phyloP scores from a whole-genome alignment of 2,113 vertebrate genomes.

The Centropristis striata region DNA sequence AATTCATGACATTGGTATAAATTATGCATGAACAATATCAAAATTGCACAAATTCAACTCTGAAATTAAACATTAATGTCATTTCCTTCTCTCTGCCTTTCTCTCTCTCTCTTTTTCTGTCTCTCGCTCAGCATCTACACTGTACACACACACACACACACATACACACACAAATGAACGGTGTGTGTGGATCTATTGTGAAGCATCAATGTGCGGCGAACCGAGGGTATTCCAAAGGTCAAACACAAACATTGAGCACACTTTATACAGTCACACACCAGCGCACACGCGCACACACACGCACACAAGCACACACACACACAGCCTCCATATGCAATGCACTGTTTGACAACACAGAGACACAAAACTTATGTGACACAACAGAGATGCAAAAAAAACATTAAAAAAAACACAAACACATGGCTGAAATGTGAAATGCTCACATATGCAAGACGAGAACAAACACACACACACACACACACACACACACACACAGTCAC shows the following conservation, averaged over 20 bases:
- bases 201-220: constrained; percentile 17
- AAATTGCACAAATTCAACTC: constrained; percentile 25
- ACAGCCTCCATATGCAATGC: constrained; percentile 1
- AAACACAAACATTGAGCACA: constrained; percentile 39
- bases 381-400: too few species aligned
- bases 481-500: constrained; percentile 5
- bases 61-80: constrained; percentile 56
- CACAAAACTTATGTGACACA: too few species aligned
- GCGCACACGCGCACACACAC: neutral
- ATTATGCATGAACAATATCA: constrained; percentile 33
- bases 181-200: constrained; percentile 6
- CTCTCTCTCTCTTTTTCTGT: neutral
- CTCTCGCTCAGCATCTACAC: neutral
- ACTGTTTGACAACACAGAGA: constrained; percentile 22
- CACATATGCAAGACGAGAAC: neutral
- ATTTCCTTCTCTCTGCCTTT: neutral
- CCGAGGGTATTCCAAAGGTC: constrained; percentile 64
- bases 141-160: constrained; percentile 3
- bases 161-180: neutral
- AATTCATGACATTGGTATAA: constrained; percentile 27
- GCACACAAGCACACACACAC: neutral
- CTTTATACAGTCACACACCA: constrained; percentile 17
- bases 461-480: neutral
- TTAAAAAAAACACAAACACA: neutral
- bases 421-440: neutral